phyloP scores from a whole-genome alignment of 2,797 vertebrate genomes.

The Capromys pilorides region DNA sequence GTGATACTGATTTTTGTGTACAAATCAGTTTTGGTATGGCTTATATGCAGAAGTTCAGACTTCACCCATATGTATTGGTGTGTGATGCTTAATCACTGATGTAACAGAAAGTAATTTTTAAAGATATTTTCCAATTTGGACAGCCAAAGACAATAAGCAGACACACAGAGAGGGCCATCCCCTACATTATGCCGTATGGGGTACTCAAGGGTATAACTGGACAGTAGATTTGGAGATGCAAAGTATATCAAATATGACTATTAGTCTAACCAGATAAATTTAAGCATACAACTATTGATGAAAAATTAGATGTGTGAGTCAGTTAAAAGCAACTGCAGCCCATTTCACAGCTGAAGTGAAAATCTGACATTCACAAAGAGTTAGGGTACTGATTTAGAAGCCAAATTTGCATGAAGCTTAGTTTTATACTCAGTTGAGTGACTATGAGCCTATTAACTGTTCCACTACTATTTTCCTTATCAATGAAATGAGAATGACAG shows the following conservation, averaged over 20 bases:
- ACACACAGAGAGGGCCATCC: background rate
- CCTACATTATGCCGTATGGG: background rate
- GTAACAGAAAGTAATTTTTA: background rate
- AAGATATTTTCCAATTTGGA: background rate
- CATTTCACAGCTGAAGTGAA: background rate
- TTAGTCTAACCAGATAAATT: background rate
- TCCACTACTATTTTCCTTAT: constrained; percentile 57
- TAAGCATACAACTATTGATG: background rate
- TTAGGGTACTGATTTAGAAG: constrained; percentile 15
- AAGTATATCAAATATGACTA: background rate
- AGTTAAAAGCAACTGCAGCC: background rate
- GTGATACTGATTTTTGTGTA: background rate
- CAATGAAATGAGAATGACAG: constrained; percentile 41
- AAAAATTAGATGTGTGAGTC: background rate
- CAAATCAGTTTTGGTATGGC: background rate
- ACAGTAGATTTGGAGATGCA: background rate
- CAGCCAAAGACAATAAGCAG: background rate
- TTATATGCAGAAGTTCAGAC: constrained; percentile 13
- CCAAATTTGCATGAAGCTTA: constrained; percentile 45
- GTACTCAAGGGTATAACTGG: background rate
- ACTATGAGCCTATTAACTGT: constrained; percentile 23
- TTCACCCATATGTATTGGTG: background rate
- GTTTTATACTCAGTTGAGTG: constrained; percentile 47
- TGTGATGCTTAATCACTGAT: constrained; percentile 1
- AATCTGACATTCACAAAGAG: background rate